These are phyloP conservation scores for Momotus momota DNA, from an alignment of 2,797 vertebrate genomes.

Conservation along the genomic window DNA sequence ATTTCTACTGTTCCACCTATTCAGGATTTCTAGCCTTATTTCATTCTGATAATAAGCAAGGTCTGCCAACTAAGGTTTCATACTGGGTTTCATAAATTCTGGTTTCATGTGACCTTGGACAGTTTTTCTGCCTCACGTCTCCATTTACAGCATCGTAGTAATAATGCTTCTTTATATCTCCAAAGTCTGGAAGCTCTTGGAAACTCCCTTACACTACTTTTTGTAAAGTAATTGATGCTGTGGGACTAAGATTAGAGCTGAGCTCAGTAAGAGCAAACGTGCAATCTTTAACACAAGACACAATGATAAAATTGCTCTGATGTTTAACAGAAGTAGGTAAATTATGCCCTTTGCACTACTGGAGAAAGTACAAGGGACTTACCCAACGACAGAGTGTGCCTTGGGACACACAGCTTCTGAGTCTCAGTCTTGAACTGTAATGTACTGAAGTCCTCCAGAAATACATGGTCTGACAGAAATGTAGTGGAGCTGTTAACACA, in stretches of 20 bases:
- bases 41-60: background rate
- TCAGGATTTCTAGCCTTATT: background rate
- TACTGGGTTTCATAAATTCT: background rate
- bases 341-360: background rate
- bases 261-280: background rate
- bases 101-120: background rate
- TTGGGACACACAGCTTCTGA: background rate
- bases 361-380: background rate
- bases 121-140: background rate
- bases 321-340: constrained; percentile 40
- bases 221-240: background rate
- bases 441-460: background rate
- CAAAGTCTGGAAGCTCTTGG: background rate
- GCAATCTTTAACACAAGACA: background rate
- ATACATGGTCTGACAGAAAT: background rate
- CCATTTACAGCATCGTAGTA: background rate
- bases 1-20: background rate
- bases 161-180: background rate
- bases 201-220: background rate
- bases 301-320: background rate
- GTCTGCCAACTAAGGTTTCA: background rate
- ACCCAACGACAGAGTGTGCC: background rate
- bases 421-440: background rate
- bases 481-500: background rate
- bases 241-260: background rate